Percentiles rank a stretch among this genome's conserved stretches.
phyloP scores from a whole-genome alignment of 2,888 invertebrate genomes.

The Torymus aiolomorphi region DNA sequence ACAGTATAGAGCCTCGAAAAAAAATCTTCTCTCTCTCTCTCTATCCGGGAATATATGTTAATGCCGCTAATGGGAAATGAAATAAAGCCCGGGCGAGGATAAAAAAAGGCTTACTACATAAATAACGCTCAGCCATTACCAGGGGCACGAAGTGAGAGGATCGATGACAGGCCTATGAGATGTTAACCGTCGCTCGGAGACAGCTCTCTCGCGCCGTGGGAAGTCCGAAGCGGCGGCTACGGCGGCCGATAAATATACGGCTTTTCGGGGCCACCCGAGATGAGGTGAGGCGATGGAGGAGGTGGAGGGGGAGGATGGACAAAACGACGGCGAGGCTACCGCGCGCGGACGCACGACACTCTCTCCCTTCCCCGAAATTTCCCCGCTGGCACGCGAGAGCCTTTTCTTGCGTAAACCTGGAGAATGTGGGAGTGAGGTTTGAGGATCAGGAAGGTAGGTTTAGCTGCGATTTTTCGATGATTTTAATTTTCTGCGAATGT shows the following conservation, averaged over 20 bases:
- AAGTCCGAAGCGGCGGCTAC: conserved; percentile 61
- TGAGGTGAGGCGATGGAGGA: no score
- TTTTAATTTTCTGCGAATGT: no score
- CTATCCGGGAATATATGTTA: conserved; percentile 45
- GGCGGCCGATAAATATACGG: conserved; percentile 67
- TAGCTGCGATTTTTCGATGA: no score
- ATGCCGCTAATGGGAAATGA: conserved; percentile 57
- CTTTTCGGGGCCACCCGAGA: conserved; percentile 68
- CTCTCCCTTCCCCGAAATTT: conserved; percentile 29
- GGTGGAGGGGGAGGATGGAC: no score
- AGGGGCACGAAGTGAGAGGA: conserved; percentile 60
- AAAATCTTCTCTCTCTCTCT: background rate
- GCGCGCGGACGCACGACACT: conserved; percentile 34
- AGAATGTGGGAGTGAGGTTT: no score
- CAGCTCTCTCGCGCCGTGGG: conserved; percentile 68
- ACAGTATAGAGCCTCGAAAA: conserved; percentile 28
- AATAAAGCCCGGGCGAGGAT: conserved; percentile 36
- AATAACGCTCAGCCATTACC: conserved; percentile 62
- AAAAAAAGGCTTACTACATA: conserved; percentile 56
- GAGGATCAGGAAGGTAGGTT: no score
- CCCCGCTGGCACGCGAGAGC: background rate
- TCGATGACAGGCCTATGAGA: conserved; percentile 68
- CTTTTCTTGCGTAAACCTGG: background rate
- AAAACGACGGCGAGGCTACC: conserved; percentile 8
- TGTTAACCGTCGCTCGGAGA: conserved; percentile 70